Percentiles rank a stretch among this genome's conserved stretches.
Conservation (phyloP, 2,888 invertebrate genomes). For the Drosophila recens region DNA sequence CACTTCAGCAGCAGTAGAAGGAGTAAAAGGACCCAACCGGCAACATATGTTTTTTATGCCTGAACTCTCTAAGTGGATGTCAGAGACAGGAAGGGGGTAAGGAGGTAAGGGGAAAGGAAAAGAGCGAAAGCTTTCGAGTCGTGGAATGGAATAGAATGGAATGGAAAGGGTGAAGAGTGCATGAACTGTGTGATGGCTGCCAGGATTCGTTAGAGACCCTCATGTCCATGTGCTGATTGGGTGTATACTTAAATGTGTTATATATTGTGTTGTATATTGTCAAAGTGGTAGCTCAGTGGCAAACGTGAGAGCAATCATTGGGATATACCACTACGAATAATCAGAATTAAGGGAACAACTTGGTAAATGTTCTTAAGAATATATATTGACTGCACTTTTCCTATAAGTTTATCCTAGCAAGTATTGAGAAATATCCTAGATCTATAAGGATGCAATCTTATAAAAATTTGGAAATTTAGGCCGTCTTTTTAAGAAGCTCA, state of each 20-base stretch:
- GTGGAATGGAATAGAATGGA: slow-evolving; percentile 1
- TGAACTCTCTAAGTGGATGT: slow-evolving; percentile 79
- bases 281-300: slow-evolving; percentile 41
- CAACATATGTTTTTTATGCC: slow-evolving; percentile 82
- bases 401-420: too few species aligned
- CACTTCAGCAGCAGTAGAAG: slow-evolving; percentile 30
- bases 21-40: slow-evolving; percentile 68
- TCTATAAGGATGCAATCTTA: too few species aligned
- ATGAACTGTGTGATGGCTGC: slow-evolving; percentile 61
- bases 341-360: neutral
- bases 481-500: too few species aligned
- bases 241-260: slow-evolving; percentile 22
- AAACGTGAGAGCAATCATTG: slow-evolving; percentile 40
- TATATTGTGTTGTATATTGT: slow-evolving; percentile 10
- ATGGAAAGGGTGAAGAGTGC: slow-evolving; percentile 20
- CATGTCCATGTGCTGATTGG: slow-evolving; percentile 61
- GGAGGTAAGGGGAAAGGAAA: neutral
- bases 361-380: too few species aligned
- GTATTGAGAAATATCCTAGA: too few species aligned
- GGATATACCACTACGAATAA: neutral
- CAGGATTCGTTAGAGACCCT: slow-evolving; percentile 68
- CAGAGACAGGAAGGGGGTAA: slow-evolving; percentile 20
- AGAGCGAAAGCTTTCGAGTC: slow-evolving; percentile 5
- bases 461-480: too few species aligned
- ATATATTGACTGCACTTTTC: too few species aligned